A percentile compares a stretch with the other conserved stretches of the same genome.
Evolutionary conservation across 2,113 vertebrate species (phyloP).

Genomic region (Lethenteron camtschaticum): DNA sequence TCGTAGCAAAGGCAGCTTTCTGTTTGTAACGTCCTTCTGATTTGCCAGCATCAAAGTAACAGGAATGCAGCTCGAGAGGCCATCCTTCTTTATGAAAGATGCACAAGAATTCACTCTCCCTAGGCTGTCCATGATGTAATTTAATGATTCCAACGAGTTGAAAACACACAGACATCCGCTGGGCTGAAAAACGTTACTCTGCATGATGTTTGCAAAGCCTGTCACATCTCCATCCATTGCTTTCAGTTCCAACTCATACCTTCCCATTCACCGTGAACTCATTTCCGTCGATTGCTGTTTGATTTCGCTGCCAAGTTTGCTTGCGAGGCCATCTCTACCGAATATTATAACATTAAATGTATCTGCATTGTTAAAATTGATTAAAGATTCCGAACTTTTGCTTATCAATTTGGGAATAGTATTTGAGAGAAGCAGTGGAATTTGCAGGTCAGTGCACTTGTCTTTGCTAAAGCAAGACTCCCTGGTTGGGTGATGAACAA

Average conservation of each 20-base stretch:
- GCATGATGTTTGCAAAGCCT: slow-evolving; percentile 60
- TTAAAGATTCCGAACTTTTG: slow-evolving; percentile 56
- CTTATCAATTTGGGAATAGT: slow-evolving; percentile 70
- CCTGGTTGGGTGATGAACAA: slow-evolving; percentile 96
- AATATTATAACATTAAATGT: slow-evolving; percentile 91
- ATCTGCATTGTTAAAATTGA: slow-evolving; percentile 64
- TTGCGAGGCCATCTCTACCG: slow-evolving; percentile 76
- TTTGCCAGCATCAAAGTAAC: slow-evolving; percentile 87
- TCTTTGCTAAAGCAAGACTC: slow-evolving; percentile 90
- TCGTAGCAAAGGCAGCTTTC: slow-evolving; percentile 80
- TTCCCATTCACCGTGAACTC: slow-evolving; percentile 95
- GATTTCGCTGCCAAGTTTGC: slow-evolving; percentile 89
- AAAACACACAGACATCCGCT: slow-evolving; percentile 94
- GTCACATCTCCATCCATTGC: slow-evolving; percentile 73
- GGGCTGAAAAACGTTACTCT: slow-evolving; percentile 68
- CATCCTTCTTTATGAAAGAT: slow-evolving; percentile 56
- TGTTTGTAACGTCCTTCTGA: slow-evolving; percentile 66
- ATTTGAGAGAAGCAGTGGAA: slow-evolving; percentile 73
- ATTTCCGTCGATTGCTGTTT: slow-evolving; percentile 78
- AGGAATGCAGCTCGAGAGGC: slow-evolving; percentile 50
- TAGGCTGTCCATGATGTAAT: slow-evolving; percentile 76
- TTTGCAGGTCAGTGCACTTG: slow-evolving; percentile 78
- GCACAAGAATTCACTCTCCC: slow-evolving; percentile 74
- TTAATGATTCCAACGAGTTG: slow-evolving; percentile 85
- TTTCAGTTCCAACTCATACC: slow-evolving; percentile 84